Conservation (phyloP, 2,113 vertebrate genomes). For the Gracilinanus agilis region DNA sequence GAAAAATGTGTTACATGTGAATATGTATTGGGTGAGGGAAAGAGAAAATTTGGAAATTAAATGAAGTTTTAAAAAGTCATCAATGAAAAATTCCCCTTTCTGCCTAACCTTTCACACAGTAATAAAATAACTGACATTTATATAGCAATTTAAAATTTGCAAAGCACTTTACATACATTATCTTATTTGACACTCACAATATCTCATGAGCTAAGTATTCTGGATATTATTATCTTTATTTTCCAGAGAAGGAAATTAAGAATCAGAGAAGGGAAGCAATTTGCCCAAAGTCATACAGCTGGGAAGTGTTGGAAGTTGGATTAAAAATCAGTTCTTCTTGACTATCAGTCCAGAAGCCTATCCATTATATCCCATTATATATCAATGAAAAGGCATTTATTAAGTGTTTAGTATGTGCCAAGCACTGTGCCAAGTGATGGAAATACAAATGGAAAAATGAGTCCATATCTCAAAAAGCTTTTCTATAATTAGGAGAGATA, state of each 20-base stretch:
- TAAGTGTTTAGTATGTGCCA: neutral
- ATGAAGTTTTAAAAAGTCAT: neutral
- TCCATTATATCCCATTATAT: neutral
- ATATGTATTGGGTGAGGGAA: neutral
- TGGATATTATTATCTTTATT: neutral
- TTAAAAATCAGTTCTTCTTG: neutral
- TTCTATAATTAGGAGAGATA: neutral
- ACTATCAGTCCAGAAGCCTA: neutral
- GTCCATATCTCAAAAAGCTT: neutral
- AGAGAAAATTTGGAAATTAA: neutral
- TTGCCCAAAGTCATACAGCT: neutral
- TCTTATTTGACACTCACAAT: neutral
- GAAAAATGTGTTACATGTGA: neutral
- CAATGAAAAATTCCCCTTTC: neutral
- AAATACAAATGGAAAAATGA: neutral
- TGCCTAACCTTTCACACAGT: neutral
- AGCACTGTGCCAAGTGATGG: neutral
- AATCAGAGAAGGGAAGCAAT: neutral
- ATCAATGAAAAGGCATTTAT: neutral
- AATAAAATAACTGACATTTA: slow-evolving; percentile 7
- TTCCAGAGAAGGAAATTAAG: neutral
- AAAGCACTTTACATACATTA: neutral
- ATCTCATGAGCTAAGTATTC: neutral
- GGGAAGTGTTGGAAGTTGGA: neutral
- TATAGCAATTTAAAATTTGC: neutral